A percentile compares a stretch with the other conserved stretches of the same genome.
These are phyloP conservation scores for Periophthalmus magnuspinnatus DNA, from an alignment of 2,797 vertebrate species.

Conservation along the genomic window DNA sequence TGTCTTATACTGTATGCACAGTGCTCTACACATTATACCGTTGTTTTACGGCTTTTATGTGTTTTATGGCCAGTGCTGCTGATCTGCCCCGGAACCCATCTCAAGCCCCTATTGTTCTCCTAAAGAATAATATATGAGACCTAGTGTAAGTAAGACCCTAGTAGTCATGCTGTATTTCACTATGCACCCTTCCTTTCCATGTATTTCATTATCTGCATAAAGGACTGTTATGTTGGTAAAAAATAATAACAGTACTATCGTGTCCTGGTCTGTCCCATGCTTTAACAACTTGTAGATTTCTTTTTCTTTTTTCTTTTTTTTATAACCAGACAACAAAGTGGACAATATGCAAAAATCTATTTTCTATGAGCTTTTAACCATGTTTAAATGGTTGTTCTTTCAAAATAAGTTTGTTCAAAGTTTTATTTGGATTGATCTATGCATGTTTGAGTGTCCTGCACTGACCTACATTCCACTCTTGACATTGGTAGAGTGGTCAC, in stretches of 20 bases:
- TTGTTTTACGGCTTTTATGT: slow-evolving; percentile 62
- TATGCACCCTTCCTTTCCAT: slow-evolving; percentile 24
- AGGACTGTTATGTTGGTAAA: not conserved
- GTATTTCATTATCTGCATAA: slow-evolving; percentile 23
- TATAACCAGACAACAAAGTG: not conserved
- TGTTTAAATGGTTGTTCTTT: no score
- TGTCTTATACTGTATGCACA: slow-evolving; percentile 24
- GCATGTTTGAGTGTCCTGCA: no score
- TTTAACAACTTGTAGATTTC: not conserved
- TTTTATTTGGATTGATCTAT: no score
- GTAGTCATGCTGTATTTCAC: slow-evolving; percentile 31
- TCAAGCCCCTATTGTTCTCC: slow-evolving; percentile 51
- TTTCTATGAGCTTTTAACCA: no score
- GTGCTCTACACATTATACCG: slow-evolving; percentile 27
- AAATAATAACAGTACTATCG: not conserved
- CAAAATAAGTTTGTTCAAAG: no score
- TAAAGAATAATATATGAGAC: slow-evolving; percentile 58
- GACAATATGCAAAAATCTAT: no score
- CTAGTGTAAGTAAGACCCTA: slow-evolving; percentile 27
- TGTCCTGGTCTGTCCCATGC: not conserved
- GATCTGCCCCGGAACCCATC: slow-evolving; percentile 59
- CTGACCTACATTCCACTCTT: no score
- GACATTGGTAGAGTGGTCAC: no score
- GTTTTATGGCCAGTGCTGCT: slow-evolving; percentile 59
- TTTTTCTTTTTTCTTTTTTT: not conserved